Evolutionary conservation across 2,797 vertebrate species (phyloP), one percentile per base, ranked within the genome.

Genomic region (Melanotaenia trifasciata): DNA sequence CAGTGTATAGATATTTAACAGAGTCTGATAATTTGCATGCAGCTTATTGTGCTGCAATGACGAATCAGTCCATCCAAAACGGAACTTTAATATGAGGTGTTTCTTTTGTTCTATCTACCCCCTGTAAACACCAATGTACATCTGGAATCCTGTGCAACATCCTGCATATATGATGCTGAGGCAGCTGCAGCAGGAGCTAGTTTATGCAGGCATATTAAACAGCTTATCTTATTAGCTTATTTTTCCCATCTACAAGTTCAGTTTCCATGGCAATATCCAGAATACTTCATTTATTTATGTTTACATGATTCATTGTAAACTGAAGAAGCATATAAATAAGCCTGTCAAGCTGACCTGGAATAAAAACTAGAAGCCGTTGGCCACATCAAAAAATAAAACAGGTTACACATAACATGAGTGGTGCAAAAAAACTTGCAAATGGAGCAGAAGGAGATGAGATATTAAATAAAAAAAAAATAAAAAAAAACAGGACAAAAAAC

Each of bases 211-310:
- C 63, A 64, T 58, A 67, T 72, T 81, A 75, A 86, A 81, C 35
- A 82, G 63, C 40, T 63, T 63, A 64, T 60, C 58, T 38, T 60
- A 33, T 76, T 82, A 70, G 72, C 71, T 81, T 79, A 16, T 73
- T 76, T 79, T 72, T 57, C 63, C 32, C 63, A 56, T 80, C 61
- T 65, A 57, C 64, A 32, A 67, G 28, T 85, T 84, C 70, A 78
- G 85, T 92, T 90, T 90, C 84, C 85, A 85, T 89, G 77, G 78
- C 68, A 85, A 89, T 89, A 72, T 64, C 35, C 64, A 33, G 58
- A 63, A 79, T 74, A 70, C 64, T 70, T 51, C 9, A 72, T 63
- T 72, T 79, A 76, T 84, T 79, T 78, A 74, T 82, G 56, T 86
- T 84, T 72, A 59, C 79, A 60, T 72, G 58, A 47, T 43, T 84